phyloP scores from a whole-genome alignment of 2,888 invertebrate species.

The Dinocampus coccinellae region DNA sequence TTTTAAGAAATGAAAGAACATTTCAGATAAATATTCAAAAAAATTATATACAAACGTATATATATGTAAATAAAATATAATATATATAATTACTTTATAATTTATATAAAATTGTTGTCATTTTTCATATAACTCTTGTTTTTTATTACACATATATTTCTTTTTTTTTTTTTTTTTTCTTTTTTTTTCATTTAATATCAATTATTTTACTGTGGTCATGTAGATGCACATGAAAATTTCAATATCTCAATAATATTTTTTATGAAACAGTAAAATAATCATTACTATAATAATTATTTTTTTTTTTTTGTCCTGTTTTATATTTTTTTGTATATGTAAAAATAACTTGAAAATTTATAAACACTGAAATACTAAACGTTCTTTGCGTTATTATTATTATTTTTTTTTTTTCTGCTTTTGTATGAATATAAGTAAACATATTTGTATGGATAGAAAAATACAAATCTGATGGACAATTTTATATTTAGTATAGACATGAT shows the following conservation, averaged over 20 bases:
- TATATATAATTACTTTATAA: not conserved
- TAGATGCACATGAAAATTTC: no score
- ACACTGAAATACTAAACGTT: no score
- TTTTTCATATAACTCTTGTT: not conserved
- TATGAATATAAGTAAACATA: not conserved
- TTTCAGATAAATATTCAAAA: slow-evolving; percentile 66
- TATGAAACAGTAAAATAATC: no score
- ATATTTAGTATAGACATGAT: not conserved
- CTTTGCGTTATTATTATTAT: no score
- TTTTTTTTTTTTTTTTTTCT: slow-evolving; percentile 1
- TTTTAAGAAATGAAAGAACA: slow-evolving; percentile 70
- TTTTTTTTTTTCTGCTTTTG: not conserved
- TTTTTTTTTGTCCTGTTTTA: no score
- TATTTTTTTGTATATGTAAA: no score
- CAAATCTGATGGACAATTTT: not conserved
- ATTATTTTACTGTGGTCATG: no score
- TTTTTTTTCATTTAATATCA: no score
- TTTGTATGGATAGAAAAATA: not conserved
- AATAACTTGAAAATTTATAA: no score
- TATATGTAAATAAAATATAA: not conserved
- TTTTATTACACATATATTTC: not conserved
- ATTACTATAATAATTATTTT: no score
- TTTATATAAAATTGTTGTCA: not conserved
- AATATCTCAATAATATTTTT: no score
- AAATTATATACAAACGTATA: not conserved